Base-by-base conservation (phyloP, 2,797 vertebrate species). In the Crocodylus rhombifer region DNA sequence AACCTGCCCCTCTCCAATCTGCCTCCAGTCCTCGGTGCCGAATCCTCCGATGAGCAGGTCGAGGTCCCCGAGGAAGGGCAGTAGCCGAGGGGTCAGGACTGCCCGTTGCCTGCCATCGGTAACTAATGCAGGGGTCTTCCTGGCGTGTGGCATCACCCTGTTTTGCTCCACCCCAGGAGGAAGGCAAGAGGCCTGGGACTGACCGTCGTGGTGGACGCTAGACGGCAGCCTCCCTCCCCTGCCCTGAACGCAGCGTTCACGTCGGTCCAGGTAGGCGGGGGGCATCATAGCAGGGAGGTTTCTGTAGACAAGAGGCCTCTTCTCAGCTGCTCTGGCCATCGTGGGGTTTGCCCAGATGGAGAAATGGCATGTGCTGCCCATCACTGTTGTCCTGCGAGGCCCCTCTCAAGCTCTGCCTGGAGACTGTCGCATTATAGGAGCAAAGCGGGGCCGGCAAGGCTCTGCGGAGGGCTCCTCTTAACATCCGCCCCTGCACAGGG, bases 191-290 rank as follows among this genome's bases (percentile, higher is more conserved):
- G 98, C 12, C 78, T 97, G 2, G 99, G 99, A 92, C 96, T 99
- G 95, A 98, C 98, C 0, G 56, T 99, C 3, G 94, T 99, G 84
- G 97, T 99, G 60, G 99, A 99, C 91, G 98, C 98, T 97, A 98
- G 99, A 96, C 99, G 98, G 90, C 98, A 97, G 64, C 88, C 97
- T 0, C 98, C 98, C 0, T 86, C 98, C 4, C 95, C 97, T 0
- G 87, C 93, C 36, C 97, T 99, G 6, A 98, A 98, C 94, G 98
- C 98, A 1, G 99, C 99, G 62, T 97, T 99, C 87, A 97, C 98
- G 82, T 98, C 98, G 18, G 96, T 98, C 23, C 99, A 99, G 99
- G 99, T 99, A 95, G 25, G 3, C 74, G 2, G 42, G 42, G 42
- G 42, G 42, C 42, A 7, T 42, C 42, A 7, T 42, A 42, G 42